Evolutionary conservation across 2,888 invertebrate genomes (phyloP).

Genomic region (Chloroclystis v-ata): DNA sequence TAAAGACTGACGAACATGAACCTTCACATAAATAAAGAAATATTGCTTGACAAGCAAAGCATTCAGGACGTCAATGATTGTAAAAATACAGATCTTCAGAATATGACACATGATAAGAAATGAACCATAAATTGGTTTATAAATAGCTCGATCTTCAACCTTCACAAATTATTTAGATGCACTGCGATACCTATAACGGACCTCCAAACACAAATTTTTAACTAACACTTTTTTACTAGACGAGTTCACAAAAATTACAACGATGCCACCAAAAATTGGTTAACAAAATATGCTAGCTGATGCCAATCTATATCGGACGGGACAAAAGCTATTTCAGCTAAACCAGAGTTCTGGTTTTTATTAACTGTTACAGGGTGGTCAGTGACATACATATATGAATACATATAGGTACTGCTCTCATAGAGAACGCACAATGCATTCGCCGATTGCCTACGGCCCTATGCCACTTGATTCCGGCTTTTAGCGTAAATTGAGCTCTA

Average conservation of each 20-base stretch:
- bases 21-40: no score
- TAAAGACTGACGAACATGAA: slow-evolving; percentile 20
- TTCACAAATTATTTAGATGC: no score
- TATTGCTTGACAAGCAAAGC: no score
- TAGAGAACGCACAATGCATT: slow-evolving; percentile 27
- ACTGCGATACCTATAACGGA: no score
- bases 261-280: background rate
- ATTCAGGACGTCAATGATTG: no score
- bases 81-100: no score
- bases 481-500: slow-evolving; percentile 3
- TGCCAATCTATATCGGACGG: slow-evolving; percentile 16
- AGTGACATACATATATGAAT: slow-evolving; percentile 16
- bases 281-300: slow-evolving; percentile 4
- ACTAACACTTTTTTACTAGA: background rate
- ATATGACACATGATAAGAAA: no score
- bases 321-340: slow-evolving; percentile 15
- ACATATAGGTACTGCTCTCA: slow-evolving; percentile 23
- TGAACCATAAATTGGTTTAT: no score
- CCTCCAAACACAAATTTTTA: no score
- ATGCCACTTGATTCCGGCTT: slow-evolving; percentile 3
- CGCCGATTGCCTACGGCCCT: slow-evolving; percentile 16
- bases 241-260: slow-evolving; percentile 22
- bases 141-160: no score
- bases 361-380: slow-evolving; percentile 12
- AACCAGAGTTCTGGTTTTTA: slow-evolving; percentile 16